Base-by-base conservation (phyloP, 2,888 invertebrate genomes). In the Hybos culiciformis region DNA sequence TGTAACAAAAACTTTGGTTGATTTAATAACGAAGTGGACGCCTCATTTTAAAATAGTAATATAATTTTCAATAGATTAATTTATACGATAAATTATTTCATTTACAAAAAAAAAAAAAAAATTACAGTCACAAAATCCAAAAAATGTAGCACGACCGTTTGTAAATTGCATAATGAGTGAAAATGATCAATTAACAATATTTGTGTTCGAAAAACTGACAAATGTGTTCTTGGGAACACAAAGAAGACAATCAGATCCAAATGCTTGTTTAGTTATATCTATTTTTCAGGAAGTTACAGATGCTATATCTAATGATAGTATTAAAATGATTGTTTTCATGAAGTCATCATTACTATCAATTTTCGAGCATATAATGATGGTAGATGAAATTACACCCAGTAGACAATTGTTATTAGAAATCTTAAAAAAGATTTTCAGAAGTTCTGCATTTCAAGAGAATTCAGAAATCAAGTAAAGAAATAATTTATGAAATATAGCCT, bases 1-100 rank as follows among this genome's bases (percentile, higher is more conserved):
- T 48, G 53, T 73, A 14, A 63, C 61, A 20, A 63, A 71, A 46
- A 67, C 66, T 1, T 54, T 73, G 12, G 67, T 63, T 20, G 70
- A 73, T 54, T 56, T 74, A 31, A 58, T 73, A 19, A 56, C 66
- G 6, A 62, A 64, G 44, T 67, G 66, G 66, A 63, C 64, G 3
- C 67, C 67, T 3, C 56, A 62, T 46, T 63, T 67, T 41, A 59
- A 58, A 45, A 56, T 59, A 21, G 56, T 55, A 41, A 41, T 45
- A 45, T 21, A 7, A 24, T 29, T 33, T 11, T 12, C 12, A 20
- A 1, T 31, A 7, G 9, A 5, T 12, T 38, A 11, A 2, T 5
- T 19, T n/a, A 39, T 20, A 21, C 12, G 29, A 24, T 20, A 21
- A 19, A 29, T 19, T 20, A 11, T 34, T 33, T 39, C n/a, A 5